Evolutionary conservation across 2,113 vertebrate species (phyloP).

Genomic region (Onychorhynchus coronatus): DNA sequence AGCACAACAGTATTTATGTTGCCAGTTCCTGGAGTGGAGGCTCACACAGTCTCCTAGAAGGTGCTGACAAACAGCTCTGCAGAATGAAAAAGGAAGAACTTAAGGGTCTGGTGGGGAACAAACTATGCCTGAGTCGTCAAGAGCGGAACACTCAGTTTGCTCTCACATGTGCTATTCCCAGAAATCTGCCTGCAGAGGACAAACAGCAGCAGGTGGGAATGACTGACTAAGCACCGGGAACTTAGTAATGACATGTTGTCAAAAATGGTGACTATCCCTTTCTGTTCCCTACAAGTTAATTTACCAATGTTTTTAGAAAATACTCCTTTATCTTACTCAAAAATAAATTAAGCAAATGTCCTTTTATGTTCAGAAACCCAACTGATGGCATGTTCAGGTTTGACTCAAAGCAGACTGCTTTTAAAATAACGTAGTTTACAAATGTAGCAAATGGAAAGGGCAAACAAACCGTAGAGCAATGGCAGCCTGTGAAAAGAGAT

Average conservation of each 20-base stretch:
- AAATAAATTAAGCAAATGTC: background rate
- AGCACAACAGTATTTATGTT: background rate
- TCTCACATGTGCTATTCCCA: background rate
- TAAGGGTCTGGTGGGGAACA: background rate
- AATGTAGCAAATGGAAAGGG: background rate
- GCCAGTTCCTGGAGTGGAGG: background rate
- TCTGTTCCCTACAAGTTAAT: background rate
- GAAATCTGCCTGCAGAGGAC: background rate
- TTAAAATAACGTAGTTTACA: background rate
- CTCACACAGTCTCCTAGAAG: background rate
- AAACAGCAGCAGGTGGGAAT: constrained; percentile 36
- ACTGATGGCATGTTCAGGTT: background rate
- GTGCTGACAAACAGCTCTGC: background rate
- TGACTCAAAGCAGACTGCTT: background rate
- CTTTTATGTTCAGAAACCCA: background rate
- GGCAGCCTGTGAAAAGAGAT: background rate
- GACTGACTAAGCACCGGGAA: background rate
- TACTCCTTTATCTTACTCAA: background rate
- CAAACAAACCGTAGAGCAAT: background rate
- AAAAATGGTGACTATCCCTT: background rate
- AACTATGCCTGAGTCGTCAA: background rate
- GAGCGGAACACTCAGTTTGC: background rate
- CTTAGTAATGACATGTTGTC: background rate
- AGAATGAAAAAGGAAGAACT: background rate
- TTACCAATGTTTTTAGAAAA: background rate